Base-by-base conservation (phyloP, 2,113 vertebrate species). In the Sterrhoptilus dennistouni region DNA sequence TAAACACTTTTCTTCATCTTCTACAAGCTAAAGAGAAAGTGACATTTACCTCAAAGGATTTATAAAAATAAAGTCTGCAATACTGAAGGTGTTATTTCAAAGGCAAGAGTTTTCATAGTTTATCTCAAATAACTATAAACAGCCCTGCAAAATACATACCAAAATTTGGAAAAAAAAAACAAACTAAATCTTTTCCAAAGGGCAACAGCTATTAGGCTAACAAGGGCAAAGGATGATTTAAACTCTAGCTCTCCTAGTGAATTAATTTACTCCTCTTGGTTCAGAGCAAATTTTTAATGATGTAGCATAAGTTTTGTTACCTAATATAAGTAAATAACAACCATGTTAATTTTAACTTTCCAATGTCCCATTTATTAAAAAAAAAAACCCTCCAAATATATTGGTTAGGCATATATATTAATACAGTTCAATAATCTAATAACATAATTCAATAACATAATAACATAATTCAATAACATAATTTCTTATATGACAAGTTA, bases 401-500 rank as follows among this genome's bases (percentile, higher is more conserved):
- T 29, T 29, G 10, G 17, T 14, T 70, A 83, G 42, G 35, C 28
- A 53, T 65, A 83, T 56, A 89, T 87, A 90, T 91, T 81, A 38
- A 81, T 64, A 38, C 38, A 38, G 38, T 38, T 38, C 38, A 38
- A 38, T 38, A 38, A 38, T 38, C 38, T 38, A 38, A 38, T 38
- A 38, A 38, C 38, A 17, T 28, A 94, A 92, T 91, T 59, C 29
- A 83, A 40, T 89, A 89, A 70, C 45, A 65, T 66, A 1, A 72
- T 80, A 38, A 38, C 38, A 17, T 28, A 94, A 92, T 91, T 59
- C 29, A 83, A 40, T 89, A 89, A 70, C 42, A 63, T 66, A 1
- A 72, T 80, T 95, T 95, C 85, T 91, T 83, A 36, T 59, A 50
- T 71, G 64, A 79, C n/a, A 90, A 52, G 27, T 84, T 79, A 79